Percentiles rank a stretch among this genome's conserved stretches.
Conservation (phyloP, 2,113 vertebrate genomes). For the Suncus etruscus region DNA sequence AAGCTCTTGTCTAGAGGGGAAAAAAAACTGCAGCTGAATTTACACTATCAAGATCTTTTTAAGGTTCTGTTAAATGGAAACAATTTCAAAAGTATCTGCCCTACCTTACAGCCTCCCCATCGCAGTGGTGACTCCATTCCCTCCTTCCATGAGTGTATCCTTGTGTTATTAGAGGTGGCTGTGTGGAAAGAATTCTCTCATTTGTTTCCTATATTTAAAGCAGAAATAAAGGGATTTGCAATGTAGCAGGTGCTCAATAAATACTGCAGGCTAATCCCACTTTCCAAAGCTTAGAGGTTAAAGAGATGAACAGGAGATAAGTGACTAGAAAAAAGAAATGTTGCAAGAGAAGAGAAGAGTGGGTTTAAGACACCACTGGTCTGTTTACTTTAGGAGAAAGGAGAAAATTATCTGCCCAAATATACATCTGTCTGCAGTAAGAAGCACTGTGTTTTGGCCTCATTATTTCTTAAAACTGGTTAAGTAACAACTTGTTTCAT, state of each 20-base stretch:
- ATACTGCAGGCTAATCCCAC: conserved; percentile 64
- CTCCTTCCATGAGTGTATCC: not conserved
- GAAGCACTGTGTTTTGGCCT: conserved; percentile 12
- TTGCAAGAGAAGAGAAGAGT: conserved; percentile 35
- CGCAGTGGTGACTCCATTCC: not conserved
- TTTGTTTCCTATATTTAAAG: conserved; percentile 69
- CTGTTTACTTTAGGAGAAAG: conserved; percentile 75
- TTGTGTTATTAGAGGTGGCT: conserved; percentile 1
- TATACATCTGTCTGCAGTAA: conserved; percentile 54
- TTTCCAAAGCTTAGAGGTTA: conserved; percentile 74
- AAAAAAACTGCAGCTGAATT: conserved; percentile 27
- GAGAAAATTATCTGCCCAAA: conserved; percentile 67
- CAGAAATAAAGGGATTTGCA: conserved; percentile 63
- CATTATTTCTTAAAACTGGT: conserved; percentile 47
- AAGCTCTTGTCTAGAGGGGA: conserved; percentile 1
- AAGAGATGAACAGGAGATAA: conserved; percentile 61
- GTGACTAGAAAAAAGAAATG: conserved; percentile 42
- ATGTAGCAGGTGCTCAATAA: conserved; percentile 78
- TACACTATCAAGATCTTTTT: not conserved
- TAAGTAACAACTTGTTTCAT: conserved; percentile 9
- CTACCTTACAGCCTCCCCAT: not conserved
- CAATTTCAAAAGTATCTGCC: not conserved
- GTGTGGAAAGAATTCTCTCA: conserved; percentile 42
- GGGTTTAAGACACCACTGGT: conserved; percentile 51
- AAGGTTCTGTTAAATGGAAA: conserved; percentile 3